Conservation (phyloP, 2,797 vertebrate genomes). For the Alcedo atthis region DNA sequence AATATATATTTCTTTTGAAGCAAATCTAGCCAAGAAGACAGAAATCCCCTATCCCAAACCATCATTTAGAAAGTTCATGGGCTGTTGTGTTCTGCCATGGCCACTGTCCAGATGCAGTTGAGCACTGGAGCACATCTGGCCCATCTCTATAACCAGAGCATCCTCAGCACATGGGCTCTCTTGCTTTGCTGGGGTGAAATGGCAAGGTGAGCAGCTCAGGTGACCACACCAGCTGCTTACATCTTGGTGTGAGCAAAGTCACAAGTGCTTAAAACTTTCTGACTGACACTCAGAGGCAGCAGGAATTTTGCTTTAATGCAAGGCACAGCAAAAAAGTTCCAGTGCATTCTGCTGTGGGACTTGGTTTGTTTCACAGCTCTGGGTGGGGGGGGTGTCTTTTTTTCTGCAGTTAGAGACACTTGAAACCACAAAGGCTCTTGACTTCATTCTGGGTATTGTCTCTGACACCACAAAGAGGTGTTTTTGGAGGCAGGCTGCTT, state of each 20-base stretch:
- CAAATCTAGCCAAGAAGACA: not conserved
- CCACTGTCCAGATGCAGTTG: not conserved
- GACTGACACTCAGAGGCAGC: not conserved
- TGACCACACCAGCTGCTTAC: not conserved
- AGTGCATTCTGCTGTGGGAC: not conserved
- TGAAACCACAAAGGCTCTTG: not conserved
- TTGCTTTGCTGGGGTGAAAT: not conserved
- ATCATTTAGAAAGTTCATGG: not conserved
- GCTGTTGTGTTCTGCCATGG: not conserved
- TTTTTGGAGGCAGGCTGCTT: not conserved
- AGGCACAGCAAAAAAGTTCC: not conserved
- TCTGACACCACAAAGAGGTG: not conserved
- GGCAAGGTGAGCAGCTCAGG: not conserved
- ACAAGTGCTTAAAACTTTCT: not conserved
- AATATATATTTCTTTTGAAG: not conserved
- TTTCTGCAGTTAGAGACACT: not conserved
- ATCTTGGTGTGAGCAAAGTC: not conserved
- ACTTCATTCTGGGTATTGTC: not conserved
- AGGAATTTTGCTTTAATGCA: not conserved
- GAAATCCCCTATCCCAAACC: not conserved
- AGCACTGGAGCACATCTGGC: not conserved
- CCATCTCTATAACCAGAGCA: not conserved
- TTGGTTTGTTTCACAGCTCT: not conserved
- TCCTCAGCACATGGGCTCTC: not conserved
- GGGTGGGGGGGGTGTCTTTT: not conserved